Conservation (phyloP, 2,113 vertebrate genomes). For the Grus americana region DNA sequence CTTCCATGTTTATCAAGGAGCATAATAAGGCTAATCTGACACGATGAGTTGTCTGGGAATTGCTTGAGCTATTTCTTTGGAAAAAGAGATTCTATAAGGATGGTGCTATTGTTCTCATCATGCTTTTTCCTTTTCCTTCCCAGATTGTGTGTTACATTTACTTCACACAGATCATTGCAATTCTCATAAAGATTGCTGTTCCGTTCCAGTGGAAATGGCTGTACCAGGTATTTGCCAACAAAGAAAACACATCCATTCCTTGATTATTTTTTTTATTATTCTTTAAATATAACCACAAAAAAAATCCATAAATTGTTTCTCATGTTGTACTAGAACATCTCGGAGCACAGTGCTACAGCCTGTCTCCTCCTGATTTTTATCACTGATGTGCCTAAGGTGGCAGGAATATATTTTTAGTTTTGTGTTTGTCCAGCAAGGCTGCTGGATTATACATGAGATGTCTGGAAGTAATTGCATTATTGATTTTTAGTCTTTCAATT, state of each 20-base stretch:
- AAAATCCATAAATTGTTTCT: background rate
- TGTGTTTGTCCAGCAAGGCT: constrained; percentile 10
- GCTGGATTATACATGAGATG: constrained; percentile 22
- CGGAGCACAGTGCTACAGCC: background rate
- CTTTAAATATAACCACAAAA: background rate
- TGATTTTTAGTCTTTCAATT: constrained; percentile 54
- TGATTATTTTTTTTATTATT: background rate
- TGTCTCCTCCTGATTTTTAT: background rate
- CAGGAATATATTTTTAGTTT: background rate
- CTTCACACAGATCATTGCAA: constrained; percentile 88
- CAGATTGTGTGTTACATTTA: constrained; percentile 91
- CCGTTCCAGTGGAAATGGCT: constrained; percentile 92
- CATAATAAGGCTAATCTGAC: background rate
- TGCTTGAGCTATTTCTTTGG: background rate
- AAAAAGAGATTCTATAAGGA: background rate
- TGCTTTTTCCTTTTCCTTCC: background rate
- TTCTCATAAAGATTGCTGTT: constrained; percentile 87
- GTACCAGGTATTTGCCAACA: constrained; percentile 78
- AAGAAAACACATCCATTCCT: background rate
- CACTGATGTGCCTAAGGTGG: background rate
- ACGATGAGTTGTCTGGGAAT: background rate
- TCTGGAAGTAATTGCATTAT: constrained; percentile 44
- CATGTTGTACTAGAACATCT: background rate
- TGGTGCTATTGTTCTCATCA: background rate
- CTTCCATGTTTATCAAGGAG: background rate